Evolutionary conservation across 2,888 invertebrate species (phyloP).

Genomic region (Palloptera scutellata): DNA sequence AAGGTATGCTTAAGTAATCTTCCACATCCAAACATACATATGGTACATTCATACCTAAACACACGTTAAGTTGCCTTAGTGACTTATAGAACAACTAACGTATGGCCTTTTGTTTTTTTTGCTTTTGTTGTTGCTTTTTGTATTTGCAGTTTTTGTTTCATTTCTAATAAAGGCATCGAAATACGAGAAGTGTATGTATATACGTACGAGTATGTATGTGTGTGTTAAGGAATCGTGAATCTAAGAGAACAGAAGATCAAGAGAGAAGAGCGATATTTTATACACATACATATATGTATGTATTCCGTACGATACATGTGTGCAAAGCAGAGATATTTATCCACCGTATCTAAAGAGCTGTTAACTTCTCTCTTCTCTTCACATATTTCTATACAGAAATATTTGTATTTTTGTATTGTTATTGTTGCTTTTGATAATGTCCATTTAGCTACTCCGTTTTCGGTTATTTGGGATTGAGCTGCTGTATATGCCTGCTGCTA

Average conservation of each 20-base stretch:
- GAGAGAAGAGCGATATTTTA: not conserved
- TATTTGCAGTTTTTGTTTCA: slow-evolving; percentile 2
- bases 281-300: not conserved
- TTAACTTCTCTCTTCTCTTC: slow-evolving; percentile 34
- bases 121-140: not conserved
- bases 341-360: slow-evolving; percentile 8
- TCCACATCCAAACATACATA: too few species aligned
- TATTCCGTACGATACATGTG: not conserved
- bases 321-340: not conserved
- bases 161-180: slow-evolving; percentile 2
- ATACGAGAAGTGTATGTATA: not conserved
- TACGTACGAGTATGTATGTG: too few species aligned
- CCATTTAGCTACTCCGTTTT: not conserved
- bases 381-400: slow-evolving; percentile 8
- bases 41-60: too few species aligned
- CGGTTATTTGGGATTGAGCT: slow-evolving; percentile 23
- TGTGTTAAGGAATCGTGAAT: not conserved
- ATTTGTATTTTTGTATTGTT: slow-evolving; percentile 26
- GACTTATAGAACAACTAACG: too few species aligned
- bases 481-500: slow-evolving; percentile 10
- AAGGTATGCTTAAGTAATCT: slow-evolving; percentile 30
- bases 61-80: not conserved
- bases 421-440: slow-evolving; percentile 33
- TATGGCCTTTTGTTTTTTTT: too few species aligned
- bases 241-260: too few species aligned